Base-by-base conservation (phyloP, 92 coral and sea anemone species). In the Plumapathes pennacea region DNA sequence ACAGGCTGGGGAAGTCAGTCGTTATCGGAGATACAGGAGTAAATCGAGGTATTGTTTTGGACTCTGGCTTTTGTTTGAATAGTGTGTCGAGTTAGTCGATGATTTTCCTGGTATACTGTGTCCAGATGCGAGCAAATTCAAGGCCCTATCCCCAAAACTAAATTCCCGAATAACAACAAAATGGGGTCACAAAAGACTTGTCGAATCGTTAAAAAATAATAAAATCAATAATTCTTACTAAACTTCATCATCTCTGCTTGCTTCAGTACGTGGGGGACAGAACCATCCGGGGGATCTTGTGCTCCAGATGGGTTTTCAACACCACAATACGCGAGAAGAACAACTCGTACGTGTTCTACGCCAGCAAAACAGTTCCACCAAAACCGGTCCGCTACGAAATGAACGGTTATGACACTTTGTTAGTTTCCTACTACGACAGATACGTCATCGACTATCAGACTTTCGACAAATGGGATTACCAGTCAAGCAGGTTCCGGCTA, bases 341-440 rank as follows among this genome's bases (percentile, higher is more conserved):
- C 40, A 91, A 91, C 77, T 60, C 80, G 25, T 91, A 91, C 73
- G 72, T 77, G 6, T 88, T 91, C 57, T 83, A 74, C 65, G 90
- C 85, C 17, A 83, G 72, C 32, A 84, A 91, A 52, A 67, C 88
- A 1, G 84, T 58, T 67, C 96, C 97, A 14, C 91, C 90, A 45
- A 82, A 47, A 13, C 97, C 97, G 11, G 84, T 91, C 17, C 77
- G 83, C 67, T 76, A 79, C 39, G 96, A 88, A 55, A 91, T 91
- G 97, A 71, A 80, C 25, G 97, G 97, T 30, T 91, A 91, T 42
- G 96, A 91, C 33, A 89, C 95, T 0, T 58, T 91, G 29, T 47
- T 91, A n/a, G 95, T 85, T 21, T 91, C 97, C 0, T 89, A 91
- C 74, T 91, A 91, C 60, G 97, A 91, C 62, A 64, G 82, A 47